Evolutionary conservation across 2,113 vertebrate species (phyloP), one percentile per base, ranked within the genome.

Genomic region (Cranoglanis bouderius): DNA sequence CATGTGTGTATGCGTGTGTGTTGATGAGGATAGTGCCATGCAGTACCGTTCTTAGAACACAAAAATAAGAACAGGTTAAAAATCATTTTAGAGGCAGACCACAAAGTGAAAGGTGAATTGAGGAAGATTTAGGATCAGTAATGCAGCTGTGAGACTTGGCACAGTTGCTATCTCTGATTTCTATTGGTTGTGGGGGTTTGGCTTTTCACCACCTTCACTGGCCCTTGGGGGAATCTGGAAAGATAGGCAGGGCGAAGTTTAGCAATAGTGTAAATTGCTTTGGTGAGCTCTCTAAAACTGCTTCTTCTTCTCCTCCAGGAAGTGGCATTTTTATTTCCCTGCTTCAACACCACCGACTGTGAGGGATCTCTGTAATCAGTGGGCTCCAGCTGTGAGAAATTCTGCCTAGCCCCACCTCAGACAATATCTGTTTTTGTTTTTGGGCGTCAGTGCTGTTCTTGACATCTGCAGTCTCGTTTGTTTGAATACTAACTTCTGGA

Each of bases 291-390:
- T 40, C 32, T 80, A 32, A 80, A 53, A 80, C 77, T 53, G 49
- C 29, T 80, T 32, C 49, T 53, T 80, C 49, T 49, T 49, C 16
- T 82, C 18, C 53, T 59, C 24, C 53, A 59, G 35, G 21, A 59
- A 82, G 53, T 59, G 80, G 53, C 53, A 59, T 82, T 59, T 82
- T 82, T 59, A 82, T 59, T 82, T 82, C 24, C 53, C 8, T 82
- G 18, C 24, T 38, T 40, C 81, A 82, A 10, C 32, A 38, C 81
- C 53, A 57, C 81, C 0, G 8, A 5, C 55, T 61, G 35, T 61
- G 35, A 61, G 21, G 7, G 35, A 40, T 83, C 55, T 61, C 19
- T 82, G 21, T 61, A 82, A 59, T 59, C 53, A 38, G 53, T 40
- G 51, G 19, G 32, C 10, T 59, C 21, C 57, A 61, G 35, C 35